Conservation (phyloP, 1,140 invertebrate species). For the Trichomalopsis sarcophagae region DNA sequence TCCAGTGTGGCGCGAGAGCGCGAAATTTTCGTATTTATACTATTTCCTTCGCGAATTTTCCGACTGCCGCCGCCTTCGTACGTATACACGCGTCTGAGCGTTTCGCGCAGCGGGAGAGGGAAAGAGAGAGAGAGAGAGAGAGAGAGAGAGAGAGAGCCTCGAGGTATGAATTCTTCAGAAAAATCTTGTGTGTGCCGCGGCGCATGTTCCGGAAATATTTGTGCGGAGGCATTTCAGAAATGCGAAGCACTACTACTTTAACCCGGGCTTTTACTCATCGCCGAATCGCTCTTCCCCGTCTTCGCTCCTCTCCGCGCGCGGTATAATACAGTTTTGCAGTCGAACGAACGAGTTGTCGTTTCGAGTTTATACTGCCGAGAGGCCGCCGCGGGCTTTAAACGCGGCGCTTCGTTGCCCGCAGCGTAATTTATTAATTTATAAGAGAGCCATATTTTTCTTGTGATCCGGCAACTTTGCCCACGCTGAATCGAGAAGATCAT, state of each 20-base stretch:
- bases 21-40: conserved; percentile 29
- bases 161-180: conserved; percentile 43
- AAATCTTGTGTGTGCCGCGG: conserved; percentile 31
- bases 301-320: not conserved
- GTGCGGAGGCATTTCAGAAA: conserved; percentile 42
- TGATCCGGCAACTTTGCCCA: no score
- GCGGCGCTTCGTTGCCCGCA: not conserved
- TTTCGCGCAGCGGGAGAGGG: no score
- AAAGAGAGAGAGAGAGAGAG: no score
- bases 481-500: no score
- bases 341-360: conserved; percentile 28
- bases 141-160: not conserved
- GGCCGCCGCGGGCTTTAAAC: not conserved
- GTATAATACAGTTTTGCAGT: not conserved
- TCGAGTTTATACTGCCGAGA: conserved; percentile 20
- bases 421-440: no score
- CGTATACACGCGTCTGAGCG: no score
- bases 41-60: conserved; percentile 22
- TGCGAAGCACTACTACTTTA: conserved; percentile 42
- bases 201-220: conserved; percentile 45
- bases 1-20: not conserved
- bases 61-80: not conserved
- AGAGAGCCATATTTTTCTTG: no score
- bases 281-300: conserved; percentile 9
- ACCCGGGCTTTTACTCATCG: conserved; percentile 42